These are phyloP conservation scores for Brachycybe producta DNA, from an alignment of 2,888 invertebrate genomes.

Conservation along the genomic window DNA sequence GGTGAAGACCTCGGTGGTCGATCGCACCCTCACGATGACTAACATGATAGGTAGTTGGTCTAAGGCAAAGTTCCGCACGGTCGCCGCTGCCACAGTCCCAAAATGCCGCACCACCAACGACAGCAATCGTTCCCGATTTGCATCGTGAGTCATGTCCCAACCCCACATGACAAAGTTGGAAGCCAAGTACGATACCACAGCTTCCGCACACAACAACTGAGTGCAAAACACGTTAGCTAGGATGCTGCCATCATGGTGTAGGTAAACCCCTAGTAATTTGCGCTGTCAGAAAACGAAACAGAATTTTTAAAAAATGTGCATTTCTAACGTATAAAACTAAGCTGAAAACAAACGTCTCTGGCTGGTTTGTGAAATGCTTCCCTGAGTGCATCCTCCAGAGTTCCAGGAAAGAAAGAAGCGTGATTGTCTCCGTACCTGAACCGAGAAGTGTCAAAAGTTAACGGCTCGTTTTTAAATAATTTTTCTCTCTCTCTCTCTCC, in stretches of 20 bases:
- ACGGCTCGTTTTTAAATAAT: too few species aligned
- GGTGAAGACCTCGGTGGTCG: constrained; percentile 77
- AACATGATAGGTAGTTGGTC: constrained; percentile 79
- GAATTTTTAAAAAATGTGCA: not conserved
- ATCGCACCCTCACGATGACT: constrained; percentile 73
- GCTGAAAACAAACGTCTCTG: constrained; percentile 51
- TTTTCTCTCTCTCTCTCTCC: too few species aligned
- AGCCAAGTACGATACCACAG: constrained; percentile 74
- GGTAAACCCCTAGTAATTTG: constrained; percentile 82
- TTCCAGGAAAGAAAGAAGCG: constrained; percentile 82
- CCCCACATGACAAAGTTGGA: constrained; percentile 89
- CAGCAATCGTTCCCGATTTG: constrained; percentile 67
- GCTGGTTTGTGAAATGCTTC: constrained; percentile 81
- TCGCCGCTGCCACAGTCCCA: constrained; percentile 68
- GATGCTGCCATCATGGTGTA: constrained; percentile 92
- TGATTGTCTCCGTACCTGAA: constrained; percentile 65
- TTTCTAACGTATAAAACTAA: constrained; percentile 6
- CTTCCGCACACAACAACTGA: constrained; percentile 79
- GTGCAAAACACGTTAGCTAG: constrained; percentile 95
- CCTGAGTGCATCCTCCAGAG: constrained; percentile 76
- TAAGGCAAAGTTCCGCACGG: constrained; percentile 68
- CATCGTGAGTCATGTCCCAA: constrained; percentile 87
- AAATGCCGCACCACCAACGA: constrained; percentile 60
- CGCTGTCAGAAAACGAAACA: constrained; percentile 47
- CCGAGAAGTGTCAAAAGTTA: too few species aligned